These are phyloP conservation scores for Phenganax subtilis DNA, from an alignment of 92 coral and sea anemone genomes.

Conservation along the genomic window DNA sequence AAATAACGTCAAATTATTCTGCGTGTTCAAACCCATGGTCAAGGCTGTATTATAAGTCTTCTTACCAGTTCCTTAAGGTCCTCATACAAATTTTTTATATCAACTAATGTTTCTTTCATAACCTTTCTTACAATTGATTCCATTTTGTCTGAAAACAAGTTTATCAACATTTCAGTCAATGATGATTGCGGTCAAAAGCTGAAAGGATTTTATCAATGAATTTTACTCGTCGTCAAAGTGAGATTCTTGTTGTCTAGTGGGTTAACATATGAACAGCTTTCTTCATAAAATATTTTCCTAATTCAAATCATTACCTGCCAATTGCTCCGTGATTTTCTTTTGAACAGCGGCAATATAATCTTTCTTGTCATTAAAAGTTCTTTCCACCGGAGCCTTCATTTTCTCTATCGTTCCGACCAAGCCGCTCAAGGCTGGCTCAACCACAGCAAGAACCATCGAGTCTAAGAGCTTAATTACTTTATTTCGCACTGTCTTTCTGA, in stretches of 20 bases:
- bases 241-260: too few species aligned
- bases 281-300: too few species aligned
- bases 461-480: slow-evolving; percentile 64
- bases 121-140: slow-evolving; percentile 1
- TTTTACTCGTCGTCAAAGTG: too few species aligned
- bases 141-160: slow-evolving; percentile 11
- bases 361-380: slow-evolving; percentile 72
- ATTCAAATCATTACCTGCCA: slow-evolving; percentile 47
- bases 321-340: slow-evolving; percentile 63
- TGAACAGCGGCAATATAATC: slow-evolving; percentile 68
- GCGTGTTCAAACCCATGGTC: neutral
- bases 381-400: slow-evolving; percentile 68
- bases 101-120: neutral
- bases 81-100: slow-evolving; percentile 23
- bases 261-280: too few species aligned
- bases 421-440: slow-evolving; percentile 82
- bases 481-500: slow-evolving; percentile 71
- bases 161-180: neutral
- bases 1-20: too few species aligned
- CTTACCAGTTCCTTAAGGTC: slow-evolving; percentile 33
- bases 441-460: slow-evolving; percentile 90
- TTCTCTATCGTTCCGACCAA: slow-evolving; percentile 67
- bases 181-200: neutral
- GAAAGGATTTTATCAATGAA: too few species aligned
- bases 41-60: neutral